phyloP scores from a whole-genome alignment of 2,797 vertebrate species.

The Luscinia luscinia region DNA sequence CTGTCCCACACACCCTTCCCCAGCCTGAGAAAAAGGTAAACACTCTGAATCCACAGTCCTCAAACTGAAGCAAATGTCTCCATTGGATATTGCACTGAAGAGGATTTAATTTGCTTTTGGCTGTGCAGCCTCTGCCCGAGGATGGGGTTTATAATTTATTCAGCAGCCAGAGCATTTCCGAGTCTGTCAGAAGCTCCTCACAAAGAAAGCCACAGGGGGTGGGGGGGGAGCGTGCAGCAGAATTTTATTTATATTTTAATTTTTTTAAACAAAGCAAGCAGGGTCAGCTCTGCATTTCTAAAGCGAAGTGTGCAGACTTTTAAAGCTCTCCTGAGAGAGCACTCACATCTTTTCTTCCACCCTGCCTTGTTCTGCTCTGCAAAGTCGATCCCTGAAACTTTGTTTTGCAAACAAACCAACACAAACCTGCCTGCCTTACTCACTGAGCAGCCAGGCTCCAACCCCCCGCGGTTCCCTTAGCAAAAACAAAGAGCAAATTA shows the following conservation, averaged over 20 bases:
- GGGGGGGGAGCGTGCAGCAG: background rate
- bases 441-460: background rate
- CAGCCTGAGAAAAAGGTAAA: background rate
- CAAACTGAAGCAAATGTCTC: conserved; percentile 18
- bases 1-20: background rate
- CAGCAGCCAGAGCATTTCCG: conserved; percentile 50
- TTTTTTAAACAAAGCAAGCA: conserved; percentile 26
- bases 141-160: conserved; percentile 68
- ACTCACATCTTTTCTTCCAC: background rate
- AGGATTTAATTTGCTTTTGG: conserved; percentile 50
- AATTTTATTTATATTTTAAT: conserved; percentile 14
- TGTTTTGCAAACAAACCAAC: conserved; percentile 7
- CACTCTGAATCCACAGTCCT: background rate
- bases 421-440: background rate
- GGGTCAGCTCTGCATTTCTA: conserved; percentile 18
- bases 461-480: background rate
- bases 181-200: conserved; percentile 70
- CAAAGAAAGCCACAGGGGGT: background rate
- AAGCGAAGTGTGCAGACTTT: background rate
- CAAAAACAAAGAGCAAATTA: conserved; percentile 2
- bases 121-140: conserved; percentile 36
- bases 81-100: conserved; percentile 11
- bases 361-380: background rate
- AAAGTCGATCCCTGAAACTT: background rate
- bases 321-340: conserved; percentile 17